These are phyloP conservation scores for Crossaster papposus DNA, from an alignment of 53 echinoderm and acorn worm genomes.

Conservation along the genomic window DNA sequence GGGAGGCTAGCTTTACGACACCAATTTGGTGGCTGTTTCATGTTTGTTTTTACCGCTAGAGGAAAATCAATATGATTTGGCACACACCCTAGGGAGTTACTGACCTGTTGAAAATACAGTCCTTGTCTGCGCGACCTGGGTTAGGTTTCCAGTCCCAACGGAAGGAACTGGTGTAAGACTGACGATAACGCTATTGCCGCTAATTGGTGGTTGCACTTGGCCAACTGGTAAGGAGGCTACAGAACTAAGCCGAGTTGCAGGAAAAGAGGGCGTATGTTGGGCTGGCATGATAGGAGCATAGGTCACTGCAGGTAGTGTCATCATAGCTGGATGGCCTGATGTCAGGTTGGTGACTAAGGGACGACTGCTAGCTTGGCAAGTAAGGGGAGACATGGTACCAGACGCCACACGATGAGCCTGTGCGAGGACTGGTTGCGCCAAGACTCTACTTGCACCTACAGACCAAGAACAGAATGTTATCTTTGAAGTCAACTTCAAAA, in stretches of 20 bases:
- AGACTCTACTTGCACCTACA: constrained; percentile 37
- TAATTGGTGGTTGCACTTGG: constrained; percentile 25
- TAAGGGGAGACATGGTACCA: background rate
- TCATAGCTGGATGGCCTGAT: background rate
- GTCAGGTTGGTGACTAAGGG: background rate
- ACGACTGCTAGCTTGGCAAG: background rate
- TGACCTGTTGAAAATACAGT: constrained; percentile 65
- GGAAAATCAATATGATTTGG: too few species aligned
- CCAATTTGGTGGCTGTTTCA: too few species aligned
- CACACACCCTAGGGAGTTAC: too few species aligned
- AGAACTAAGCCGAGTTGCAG: background rate
- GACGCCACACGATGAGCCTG: constrained; percentile 23
- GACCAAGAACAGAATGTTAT: background rate
- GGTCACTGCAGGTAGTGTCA: constrained; percentile 2
- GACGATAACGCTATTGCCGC: constrained; percentile 40
- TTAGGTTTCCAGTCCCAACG: background rate
- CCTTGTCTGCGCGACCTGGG: constrained; percentile 57
- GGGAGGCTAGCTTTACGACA: too few species aligned
- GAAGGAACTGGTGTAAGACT: constrained; percentile 45
- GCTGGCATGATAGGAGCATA: constrained; percentile 58
- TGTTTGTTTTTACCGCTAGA: too few species aligned
- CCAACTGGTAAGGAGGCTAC: constrained; percentile 7
- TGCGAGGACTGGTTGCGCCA: constrained; percentile 17
- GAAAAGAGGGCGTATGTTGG: constrained; percentile 1
- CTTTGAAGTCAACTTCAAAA: background rate